Percentiles rank a stretch among this genome's conserved stretches.
These are phyloP conservation scores for Threskiornis aethiopicus DNA, from an alignment of 2,797 vertebrate species.

Conservation along the genomic window DNA sequence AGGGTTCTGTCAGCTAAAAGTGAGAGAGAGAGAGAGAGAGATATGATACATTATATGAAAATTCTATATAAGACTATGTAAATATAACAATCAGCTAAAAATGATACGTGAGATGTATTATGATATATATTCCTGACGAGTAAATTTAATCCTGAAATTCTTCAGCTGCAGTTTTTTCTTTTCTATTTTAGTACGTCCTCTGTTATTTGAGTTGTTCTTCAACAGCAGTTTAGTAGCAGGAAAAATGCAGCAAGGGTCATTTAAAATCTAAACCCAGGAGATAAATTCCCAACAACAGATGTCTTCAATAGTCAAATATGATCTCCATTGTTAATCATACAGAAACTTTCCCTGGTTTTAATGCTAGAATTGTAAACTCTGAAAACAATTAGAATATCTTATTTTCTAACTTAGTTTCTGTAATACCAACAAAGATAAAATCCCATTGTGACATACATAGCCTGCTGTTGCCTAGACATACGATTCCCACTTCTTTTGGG, in stretches of 20 bases:
- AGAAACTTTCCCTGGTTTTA: not conserved
- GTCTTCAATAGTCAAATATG: not conserved
- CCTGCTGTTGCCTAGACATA: not conserved
- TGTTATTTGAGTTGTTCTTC: not conserved
- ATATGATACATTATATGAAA: not conserved
- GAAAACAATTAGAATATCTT: not conserved
- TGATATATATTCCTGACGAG: not conserved
- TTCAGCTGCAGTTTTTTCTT: not conserved
- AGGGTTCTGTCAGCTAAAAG: not conserved
- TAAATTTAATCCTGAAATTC: not conserved
- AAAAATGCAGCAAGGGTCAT: not conserved
- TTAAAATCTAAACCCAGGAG: not conserved
- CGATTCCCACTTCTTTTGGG: not conserved
- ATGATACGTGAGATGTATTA: not conserved
- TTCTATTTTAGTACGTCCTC: not conserved
- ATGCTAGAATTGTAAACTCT: not conserved
- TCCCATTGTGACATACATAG: not conserved
- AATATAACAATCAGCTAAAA: not conserved
- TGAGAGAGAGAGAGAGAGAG: too few relatives aligned
- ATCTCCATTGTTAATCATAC: not conserved
- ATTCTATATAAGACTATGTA: not conserved
- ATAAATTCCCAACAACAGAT: not conserved
- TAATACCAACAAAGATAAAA: not conserved
- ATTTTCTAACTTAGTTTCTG: not conserved
- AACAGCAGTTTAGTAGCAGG: not conserved